These are phyloP conservation scores for Hypselothyrea guttata DNA, from an alignment of 2,888 invertebrate species.

Conservation along the genomic window DNA sequence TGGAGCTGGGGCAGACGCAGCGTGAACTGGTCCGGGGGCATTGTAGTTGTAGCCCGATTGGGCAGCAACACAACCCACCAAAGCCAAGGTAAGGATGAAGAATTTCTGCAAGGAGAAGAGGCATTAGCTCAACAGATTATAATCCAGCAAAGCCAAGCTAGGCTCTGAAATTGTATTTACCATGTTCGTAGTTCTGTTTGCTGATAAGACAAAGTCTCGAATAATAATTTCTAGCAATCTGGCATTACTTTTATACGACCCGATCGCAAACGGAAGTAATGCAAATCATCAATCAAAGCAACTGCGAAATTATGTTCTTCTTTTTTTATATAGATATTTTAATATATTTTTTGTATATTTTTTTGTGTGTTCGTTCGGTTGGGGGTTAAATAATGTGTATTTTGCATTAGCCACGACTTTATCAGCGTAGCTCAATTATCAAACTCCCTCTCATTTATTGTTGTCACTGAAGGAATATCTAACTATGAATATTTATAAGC, in stretches of 20 bases:
- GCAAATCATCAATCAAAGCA: conserved; percentile 65
- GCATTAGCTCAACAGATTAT: background rate
- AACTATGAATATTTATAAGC: conserved; percentile 45
- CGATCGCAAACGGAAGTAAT: conserved; percentile 62
- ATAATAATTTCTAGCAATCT: conserved; percentile 50
- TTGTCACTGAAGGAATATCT: conserved; percentile 31
- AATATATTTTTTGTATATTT: background rate
- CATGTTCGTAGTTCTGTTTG: conserved; percentile 55
- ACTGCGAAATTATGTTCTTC: conserved; percentile 32
- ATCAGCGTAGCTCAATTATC: conserved; percentile 10
- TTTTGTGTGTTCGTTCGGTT: conserved; percentile 8
- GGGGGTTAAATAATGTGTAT: conserved; percentile 4
- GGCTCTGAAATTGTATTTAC: conserved; percentile 38
- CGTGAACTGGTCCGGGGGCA: conserved; percentile 53
- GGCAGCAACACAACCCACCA: conserved; percentile 56
- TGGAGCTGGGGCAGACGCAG: conserved; percentile 50
- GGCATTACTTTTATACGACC: conserved; percentile 63
- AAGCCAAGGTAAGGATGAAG: conserved; percentile 57
- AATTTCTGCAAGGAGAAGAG: conserved; percentile 47
- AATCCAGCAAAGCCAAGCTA: conserved; percentile 11
- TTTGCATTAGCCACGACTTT: conserved; percentile 14
- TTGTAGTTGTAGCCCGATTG: conserved; percentile 64
- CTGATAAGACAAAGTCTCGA: conserved; percentile 49
- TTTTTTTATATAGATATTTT: conserved; percentile 21
- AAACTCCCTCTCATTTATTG: conserved; percentile 31